Evolutionary conservation across 2,888 invertebrate genomes (phyloP).

Genomic region (Phrixothrix hirtus): DNA sequence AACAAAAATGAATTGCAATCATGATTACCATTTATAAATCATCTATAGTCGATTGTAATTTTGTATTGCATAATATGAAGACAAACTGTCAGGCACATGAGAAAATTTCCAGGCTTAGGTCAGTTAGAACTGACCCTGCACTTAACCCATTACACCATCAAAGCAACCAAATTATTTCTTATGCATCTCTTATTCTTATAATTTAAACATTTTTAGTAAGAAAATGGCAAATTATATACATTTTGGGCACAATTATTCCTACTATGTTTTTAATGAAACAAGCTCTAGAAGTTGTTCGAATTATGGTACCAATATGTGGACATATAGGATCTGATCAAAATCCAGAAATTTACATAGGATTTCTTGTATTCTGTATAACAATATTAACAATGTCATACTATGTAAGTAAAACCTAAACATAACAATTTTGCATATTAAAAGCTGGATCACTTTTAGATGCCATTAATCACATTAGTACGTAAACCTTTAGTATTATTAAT

Average conservation of each 20-base stretch:
- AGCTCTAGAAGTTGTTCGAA: slow-evolving; percentile 15
- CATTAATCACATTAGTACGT: slow-evolving; percentile 41
- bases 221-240: slow-evolving; percentile 33
- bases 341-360: slow-evolving; percentile 56
- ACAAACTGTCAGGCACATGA: no score
- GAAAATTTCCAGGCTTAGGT: no score
- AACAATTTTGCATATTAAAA: neutral
- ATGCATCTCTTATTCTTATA: no score
- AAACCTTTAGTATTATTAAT: slow-evolving; percentile 40
- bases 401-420: slow-evolving; percentile 40
- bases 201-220: slow-evolving; percentile 25
- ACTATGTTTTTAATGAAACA: slow-evolving; percentile 29
- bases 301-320: slow-evolving; percentile 53
- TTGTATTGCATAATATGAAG: no score
- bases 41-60: no score
- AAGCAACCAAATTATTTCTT: no score
- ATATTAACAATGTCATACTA: slow-evolving; percentile 53
- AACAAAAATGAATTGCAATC: no score
- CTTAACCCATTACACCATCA: no score
- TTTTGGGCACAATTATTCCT: slow-evolving; percentile 33
- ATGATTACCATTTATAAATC: no score
- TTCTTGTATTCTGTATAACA: slow-evolving; percentile 50
- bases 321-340: slow-evolving; percentile 56
- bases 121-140: no score
- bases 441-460: slow-evolving; percentile 34